Conservation (phyloP, 2,888 invertebrate species). For the Hirtodrosophila histrioides region DNA sequence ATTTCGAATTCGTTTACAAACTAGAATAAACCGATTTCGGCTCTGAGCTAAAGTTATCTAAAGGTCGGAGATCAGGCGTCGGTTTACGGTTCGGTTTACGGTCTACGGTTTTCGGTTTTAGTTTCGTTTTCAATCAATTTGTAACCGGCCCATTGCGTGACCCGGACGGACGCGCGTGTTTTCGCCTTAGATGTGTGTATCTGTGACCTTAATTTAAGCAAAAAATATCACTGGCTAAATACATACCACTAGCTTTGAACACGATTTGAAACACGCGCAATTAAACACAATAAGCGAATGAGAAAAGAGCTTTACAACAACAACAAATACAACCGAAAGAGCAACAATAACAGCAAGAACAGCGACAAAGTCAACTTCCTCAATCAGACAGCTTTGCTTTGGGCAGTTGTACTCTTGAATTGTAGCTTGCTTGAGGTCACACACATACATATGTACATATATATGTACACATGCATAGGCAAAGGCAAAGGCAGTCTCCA, state of each 20-base stretch:
- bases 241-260: slow-evolving; percentile 11
- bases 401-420: slow-evolving; percentile 28
- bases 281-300: slow-evolving; percentile 39
- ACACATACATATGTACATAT: slow-evolving; percentile 2
- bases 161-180: slow-evolving; percentile 14
- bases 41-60: not conserved
- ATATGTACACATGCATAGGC: slow-evolving; percentile 23
- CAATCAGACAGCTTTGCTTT: slow-evolving; percentile 36
- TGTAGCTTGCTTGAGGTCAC: slow-evolving; percentile 73
- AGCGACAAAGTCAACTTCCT: slow-evolving; percentile 55
- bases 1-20: slow-evolving; percentile 5
- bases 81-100: not conserved
- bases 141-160: slow-evolving; percentile 33
- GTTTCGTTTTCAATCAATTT: slow-evolving; percentile 24
- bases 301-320: slow-evolving; percentile 58
- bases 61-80: slow-evolving; percentile 14
- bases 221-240: slow-evolving; percentile 26
- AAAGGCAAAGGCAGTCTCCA: slow-evolving; percentile 40
- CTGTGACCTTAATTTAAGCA: slow-evolving; percentile 60
- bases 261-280: slow-evolving; percentile 47
- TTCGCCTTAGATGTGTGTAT: slow-evolving; percentile 20
- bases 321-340: slow-evolving; percentile 26
- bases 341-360: slow-evolving; percentile 18
- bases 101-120: too few species aligned
- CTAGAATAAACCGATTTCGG: slow-evolving; percentile 8